A percentile compares a stretch with the other conserved stretches of the same genome.
Conservation (phyloP, 2,888 invertebrate species). For the Tetheella fluctuosa region DNA sequence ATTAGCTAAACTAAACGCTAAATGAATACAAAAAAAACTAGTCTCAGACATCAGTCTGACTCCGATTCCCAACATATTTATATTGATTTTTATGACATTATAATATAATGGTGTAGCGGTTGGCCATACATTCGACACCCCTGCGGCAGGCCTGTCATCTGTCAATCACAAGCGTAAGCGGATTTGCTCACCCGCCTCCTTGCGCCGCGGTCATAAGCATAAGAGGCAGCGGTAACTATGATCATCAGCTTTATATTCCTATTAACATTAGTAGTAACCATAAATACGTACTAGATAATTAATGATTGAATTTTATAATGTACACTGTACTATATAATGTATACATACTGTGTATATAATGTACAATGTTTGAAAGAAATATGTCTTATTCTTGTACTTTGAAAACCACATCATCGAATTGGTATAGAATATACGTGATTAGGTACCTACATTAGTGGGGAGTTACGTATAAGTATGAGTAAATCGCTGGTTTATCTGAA, state of each 20-base stretch:
- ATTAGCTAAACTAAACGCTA: too few species aligned
- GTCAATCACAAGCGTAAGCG: conserved; percentile 65
- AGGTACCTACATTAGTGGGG: too few species aligned
- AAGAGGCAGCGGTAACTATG: conserved; percentile 32
- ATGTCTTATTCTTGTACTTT: too few species aligned
- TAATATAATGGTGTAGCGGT: conserved; percentile 26
- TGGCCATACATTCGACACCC: conserved; percentile 34
- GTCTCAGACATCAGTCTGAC: not conserved
- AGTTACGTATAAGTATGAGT: too few species aligned
- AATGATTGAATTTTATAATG: too few species aligned
- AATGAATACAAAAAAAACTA: not conserved
- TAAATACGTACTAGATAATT: too few species aligned
- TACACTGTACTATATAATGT: too few species aligned
- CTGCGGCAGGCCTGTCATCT: conserved; percentile 58
- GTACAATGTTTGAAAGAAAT: too few species aligned
- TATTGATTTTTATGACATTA: conserved; percentile 22
- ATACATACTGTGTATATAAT: too few species aligned
- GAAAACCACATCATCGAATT: too few species aligned
- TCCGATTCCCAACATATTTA: conserved; percentile 2
- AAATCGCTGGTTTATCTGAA: too few species aligned
- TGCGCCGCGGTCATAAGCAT: conserved; percentile 16
- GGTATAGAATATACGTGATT: too few species aligned
- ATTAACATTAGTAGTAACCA: not conserved
- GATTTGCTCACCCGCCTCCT: conserved; percentile 57
- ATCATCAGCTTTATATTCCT: not conserved